phyloP scores from a whole-genome alignment of 2,888 invertebrate species.

The Automeris io region DNA sequence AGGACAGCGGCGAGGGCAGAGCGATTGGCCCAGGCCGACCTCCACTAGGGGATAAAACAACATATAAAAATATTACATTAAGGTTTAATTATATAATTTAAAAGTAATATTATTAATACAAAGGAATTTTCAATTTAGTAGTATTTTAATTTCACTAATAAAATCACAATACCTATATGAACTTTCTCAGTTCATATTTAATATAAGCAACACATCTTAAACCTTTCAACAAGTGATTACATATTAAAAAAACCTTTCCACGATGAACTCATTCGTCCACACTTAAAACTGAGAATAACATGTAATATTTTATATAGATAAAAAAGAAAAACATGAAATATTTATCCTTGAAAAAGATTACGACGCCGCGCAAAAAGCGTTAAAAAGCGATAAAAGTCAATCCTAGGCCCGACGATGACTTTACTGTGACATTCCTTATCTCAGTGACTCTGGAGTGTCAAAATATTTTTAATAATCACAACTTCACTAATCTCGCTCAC shows the following conservation, averaged over 20 bases:
- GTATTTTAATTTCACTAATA: too few relatives aligned
- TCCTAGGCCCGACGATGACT: slow-evolving; percentile 29
- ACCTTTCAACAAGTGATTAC: background rate
- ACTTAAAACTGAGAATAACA: slow-evolving; percentile 21
- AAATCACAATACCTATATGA: too few relatives aligned
- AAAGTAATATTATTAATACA: too few relatives aligned
- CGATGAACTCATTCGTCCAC: slow-evolving; percentile 12
- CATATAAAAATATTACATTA: too few relatives aligned
- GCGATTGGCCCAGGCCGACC: too few relatives aligned
- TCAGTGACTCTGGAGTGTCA: slow-evolving; percentile 35
- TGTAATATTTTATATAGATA: too few relatives aligned
- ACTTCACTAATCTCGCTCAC: slow-evolving; percentile 6
- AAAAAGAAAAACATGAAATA: too few relatives aligned
- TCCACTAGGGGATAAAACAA: too few relatives aligned
- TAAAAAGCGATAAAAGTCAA: slow-evolving; percentile 34
- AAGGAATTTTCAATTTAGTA: too few relatives aligned
- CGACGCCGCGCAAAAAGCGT: slow-evolving; percentile 26
- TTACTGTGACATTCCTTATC: slow-evolving; percentile 40
- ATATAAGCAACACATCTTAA: background rate
- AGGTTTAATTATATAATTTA: too few relatives aligned
- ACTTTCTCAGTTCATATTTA: too few relatives aligned
- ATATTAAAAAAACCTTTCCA: background rate
- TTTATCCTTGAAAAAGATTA: slow-evolving; percentile 23
- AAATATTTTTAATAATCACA: slow-evolving; percentile 31
- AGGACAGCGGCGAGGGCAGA: too few relatives aligned